Base-by-base conservation (phyloP, 2,888 invertebrate genomes). In the Drosophila mulleri region DNA sequence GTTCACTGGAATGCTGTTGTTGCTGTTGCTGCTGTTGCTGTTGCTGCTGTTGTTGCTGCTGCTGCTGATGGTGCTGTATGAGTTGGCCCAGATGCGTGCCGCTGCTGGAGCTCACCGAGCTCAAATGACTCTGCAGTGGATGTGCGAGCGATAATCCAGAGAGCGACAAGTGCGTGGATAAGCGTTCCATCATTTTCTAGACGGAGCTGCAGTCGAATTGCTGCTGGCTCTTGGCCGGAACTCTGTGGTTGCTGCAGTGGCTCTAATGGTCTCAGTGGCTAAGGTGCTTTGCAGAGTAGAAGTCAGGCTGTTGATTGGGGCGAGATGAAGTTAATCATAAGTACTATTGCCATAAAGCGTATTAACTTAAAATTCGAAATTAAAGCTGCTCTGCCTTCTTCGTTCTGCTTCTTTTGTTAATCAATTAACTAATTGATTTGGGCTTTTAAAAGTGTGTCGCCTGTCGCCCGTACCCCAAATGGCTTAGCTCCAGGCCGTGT, bases 181-280 rank as follows among this genome's bases (percentile, higher is more conserved):
- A 92, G 82, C 93, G 91, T 90, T 93, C 93, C 93, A 93, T 93
- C 93, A 93, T 93, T 90, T 90, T 91, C 78, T 72, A 71, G 78
- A 83, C 61, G 81, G 80, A 78, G 77, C 66, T 66, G 73, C 64
- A 70, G 67, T 58, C 37, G 35, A 65, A 59, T 62, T 57, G 63
- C 67, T 66, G 61, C 52, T 71, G 72, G 67, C 68, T 45, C 41
- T 26, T 44, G 52, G 70, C 72, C 78, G 67, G 66, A 53, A 45
- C 42, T 50, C 39, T 57, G 14, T 42, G 60, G 50, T 67, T 56
- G 39, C 39, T 71, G 50, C 16, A 26, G 59, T 67, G 69, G 56
- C 60, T 53, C 66, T 53, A 41, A 16, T 32, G 60, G 54, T 60
- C 42, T 52, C 53, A 56, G 61, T 67, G 63, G 47, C 39, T 35